Conservation (phyloP, 2,113 vertebrate genomes). For the Thomomys bottae region DNA sequence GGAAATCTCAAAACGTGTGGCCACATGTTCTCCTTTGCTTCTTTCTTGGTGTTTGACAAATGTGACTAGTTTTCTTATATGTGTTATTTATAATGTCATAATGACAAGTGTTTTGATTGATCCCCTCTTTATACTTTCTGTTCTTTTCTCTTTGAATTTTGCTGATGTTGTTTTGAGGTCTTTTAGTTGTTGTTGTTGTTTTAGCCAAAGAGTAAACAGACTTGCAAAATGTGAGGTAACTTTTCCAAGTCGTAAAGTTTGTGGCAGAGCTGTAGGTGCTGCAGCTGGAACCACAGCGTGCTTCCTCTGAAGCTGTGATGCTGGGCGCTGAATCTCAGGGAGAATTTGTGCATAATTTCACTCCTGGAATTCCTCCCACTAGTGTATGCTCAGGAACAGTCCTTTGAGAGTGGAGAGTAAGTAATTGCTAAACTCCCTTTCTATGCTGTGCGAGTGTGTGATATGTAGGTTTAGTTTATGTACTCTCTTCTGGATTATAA, state of each 20-base stretch:
- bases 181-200: not conserved
- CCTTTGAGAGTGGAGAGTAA: not conserved
- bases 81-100: not conserved
- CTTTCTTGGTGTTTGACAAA: not conserved
- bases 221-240: conserved; percentile 48
- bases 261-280: not conserved
- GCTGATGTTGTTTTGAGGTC: not conserved
- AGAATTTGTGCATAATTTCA: not conserved
- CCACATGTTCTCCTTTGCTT: not conserved
- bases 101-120: not conserved
- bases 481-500: not conserved
- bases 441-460: not conserved
- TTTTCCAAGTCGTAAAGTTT: conserved; percentile 49
- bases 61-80: not conserved
- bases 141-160: not conserved
- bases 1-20: conserved; percentile 26
- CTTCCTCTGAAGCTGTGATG: not conserved
- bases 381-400: not conserved
- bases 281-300: not conserved
- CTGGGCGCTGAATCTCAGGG: not conserved
- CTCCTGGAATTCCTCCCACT: not conserved
- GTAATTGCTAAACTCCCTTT: not conserved
- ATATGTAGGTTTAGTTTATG: not conserved
- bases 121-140: not conserved
- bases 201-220: not conserved